These are phyloP conservation scores for Lasius platythorax DNA, from an alignment of 2,888 invertebrate species.

Conservation along the genomic window DNA sequence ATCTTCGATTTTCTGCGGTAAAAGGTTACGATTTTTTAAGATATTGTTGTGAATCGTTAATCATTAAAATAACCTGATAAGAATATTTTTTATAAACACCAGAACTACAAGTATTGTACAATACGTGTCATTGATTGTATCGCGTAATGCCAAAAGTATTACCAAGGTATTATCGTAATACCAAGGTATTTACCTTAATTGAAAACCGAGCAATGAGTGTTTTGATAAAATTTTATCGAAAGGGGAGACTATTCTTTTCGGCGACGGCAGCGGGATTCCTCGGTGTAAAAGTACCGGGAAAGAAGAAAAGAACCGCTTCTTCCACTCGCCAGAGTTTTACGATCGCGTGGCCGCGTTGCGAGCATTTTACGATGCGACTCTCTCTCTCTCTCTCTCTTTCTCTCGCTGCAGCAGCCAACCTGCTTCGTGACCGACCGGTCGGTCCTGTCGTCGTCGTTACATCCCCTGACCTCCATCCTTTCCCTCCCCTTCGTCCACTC, in stretches of 20 bases:
- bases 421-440: slow-evolving; percentile 39
- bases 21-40: background rate
- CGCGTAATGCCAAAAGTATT: background rate
- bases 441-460: slow-evolving; percentile 56
- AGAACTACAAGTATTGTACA: background rate
- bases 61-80: background rate
- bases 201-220: background rate
- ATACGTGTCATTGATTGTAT: background rate
- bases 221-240: slow-evolving; percentile 32
- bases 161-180: too few relatives aligned
- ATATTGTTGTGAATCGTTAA: background rate
- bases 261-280: slow-evolving; percentile 26
- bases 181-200: slow-evolving; percentile 9
- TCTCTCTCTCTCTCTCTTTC: background rate
- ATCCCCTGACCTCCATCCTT: slow-evolving; percentile 60
- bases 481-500: slow-evolving; percentile 4
- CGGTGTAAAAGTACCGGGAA: slow-evolving; percentile 8
- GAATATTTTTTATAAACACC: background rate
- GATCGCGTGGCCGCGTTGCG: slow-evolving; percentile 49
- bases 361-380: slow-evolving; percentile 40
- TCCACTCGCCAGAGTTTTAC: slow-evolving; percentile 49
- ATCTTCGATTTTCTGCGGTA: background rate
- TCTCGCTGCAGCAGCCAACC: slow-evolving; percentile 14
- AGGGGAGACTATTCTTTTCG: background rate
- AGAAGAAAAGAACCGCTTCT: slow-evolving; percentile 19